Conservation (phyloP, 1,140 invertebrate species). For the Drosophila setifemur region DNA sequence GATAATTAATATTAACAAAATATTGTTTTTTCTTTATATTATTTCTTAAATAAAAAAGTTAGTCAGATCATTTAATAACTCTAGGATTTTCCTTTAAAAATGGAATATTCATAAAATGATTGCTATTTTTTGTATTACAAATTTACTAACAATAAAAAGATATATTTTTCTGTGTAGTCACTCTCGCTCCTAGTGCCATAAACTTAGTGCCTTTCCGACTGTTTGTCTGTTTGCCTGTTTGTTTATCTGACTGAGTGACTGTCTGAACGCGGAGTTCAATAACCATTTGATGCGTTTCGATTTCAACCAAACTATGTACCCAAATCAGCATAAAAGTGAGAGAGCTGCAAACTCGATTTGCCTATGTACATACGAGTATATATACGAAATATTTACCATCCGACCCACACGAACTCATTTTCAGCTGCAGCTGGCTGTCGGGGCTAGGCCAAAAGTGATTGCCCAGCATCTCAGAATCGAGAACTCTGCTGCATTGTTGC, state of each 20-base stretch:
- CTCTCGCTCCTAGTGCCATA: conserved; percentile 11
- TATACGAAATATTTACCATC: not conserved
- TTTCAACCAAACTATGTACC: conserved; percentile 51
- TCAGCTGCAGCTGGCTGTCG: conserved; percentile 50
- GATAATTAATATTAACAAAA: no score
- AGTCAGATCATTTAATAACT: no score
- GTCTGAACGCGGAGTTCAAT: conserved; percentile 54
- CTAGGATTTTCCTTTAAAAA: no score
- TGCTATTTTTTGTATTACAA: no score
- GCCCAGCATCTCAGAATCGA: conserved; percentile 32
- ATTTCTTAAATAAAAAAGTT: no score
- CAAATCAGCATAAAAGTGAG: conserved; percentile 71
- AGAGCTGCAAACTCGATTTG: conserved; percentile 51
- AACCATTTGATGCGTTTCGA: conserved; percentile 68
- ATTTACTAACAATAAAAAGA: no score
- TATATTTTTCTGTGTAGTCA: conserved; percentile 21
- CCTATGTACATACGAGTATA: conserved; percentile 1
- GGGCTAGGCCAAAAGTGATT: conserved; percentile 69
- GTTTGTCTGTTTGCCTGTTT: conserved; percentile 6
- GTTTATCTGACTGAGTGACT: conserved; percentile 17
- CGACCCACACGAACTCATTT: conserved; percentile 26
- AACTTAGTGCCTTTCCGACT: not conserved
- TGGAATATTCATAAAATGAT: not conserved
- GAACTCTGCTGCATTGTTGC: conserved; percentile 10
- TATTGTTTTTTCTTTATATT: no score